phyloP scores from a whole-genome alignment of 2,113 vertebrate genomes.

The Varanus salvator region DNA sequence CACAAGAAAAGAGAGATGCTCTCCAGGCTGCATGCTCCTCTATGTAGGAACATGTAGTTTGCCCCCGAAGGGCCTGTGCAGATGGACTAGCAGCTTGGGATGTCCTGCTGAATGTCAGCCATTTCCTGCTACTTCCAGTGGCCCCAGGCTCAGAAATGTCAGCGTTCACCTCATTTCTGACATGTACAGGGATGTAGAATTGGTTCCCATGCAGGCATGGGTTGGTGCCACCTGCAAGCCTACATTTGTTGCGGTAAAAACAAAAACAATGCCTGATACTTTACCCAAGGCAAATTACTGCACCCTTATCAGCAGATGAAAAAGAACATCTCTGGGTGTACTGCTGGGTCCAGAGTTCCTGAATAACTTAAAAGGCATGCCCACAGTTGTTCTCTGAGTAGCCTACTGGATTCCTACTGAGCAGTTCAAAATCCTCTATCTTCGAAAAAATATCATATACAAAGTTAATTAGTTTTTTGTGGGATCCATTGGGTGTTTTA shows the following conservation, averaged over 20 bases:
- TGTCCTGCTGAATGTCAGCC: constrained; percentile 1
- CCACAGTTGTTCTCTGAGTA: not conserved
- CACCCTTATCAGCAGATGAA: not conserved
- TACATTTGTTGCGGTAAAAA: not conserved
- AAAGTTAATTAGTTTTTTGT: constrained; percentile 16
- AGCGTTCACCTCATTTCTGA: not conserved
- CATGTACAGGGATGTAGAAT: not conserved
- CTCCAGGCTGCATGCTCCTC: not conserved
- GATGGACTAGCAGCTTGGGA: not conserved
- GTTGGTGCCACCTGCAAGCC: not conserved
- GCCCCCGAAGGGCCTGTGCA: not conserved
- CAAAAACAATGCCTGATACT: not conserved
- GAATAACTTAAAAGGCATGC: not conserved
- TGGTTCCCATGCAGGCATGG: not conserved
- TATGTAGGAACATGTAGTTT: not conserved
- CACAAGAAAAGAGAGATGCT: too few species aligned
- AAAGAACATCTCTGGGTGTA: not conserved
- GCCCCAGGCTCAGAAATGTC: not conserved
- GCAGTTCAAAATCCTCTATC: not conserved
- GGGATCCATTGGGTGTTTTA: not conserved
- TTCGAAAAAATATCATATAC: not conserved
- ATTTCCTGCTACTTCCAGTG: not conserved
- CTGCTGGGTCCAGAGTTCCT: not conserved
- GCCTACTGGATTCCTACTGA: not conserved
- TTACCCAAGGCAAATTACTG: not conserved